Evolutionary conservation across 2,797 vertebrate species (phyloP).

Genomic region (Paratrypauchen microcephalus): DNA sequence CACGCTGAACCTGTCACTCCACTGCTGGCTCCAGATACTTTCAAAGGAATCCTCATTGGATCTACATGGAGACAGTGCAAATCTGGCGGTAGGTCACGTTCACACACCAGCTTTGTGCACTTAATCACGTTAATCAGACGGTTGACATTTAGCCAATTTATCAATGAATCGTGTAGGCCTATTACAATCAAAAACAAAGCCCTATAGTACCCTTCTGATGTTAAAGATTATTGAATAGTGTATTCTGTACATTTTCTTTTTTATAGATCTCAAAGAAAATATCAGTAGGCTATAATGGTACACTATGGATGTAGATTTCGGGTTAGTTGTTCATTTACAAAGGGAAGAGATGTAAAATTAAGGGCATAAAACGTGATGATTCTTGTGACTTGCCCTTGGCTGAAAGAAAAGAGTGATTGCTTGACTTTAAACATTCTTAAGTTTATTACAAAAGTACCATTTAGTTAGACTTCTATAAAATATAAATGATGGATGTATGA

Average conservation of each 20-base stretch:
- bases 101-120: neutral
- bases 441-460: neutral
- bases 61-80: slow-evolving; percentile 70
- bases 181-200: neutral
- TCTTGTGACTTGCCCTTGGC: neutral
- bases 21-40: slow-evolving; percentile 80
- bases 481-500: neutral
- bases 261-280: no score
- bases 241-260: no score
- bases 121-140: no score
- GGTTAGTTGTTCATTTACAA: neutral
- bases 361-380: neutral
- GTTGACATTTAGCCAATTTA: neutral
- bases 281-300: no score
- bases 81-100: slow-evolving; percentile 61
- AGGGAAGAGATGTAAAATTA: neutral
- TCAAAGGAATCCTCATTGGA: slow-evolving; percentile 72
- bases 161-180: no score
- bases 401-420: neutral
- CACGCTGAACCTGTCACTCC: slow-evolving; percentile 68
- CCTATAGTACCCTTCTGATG: neutral
- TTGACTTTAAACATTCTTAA: neutral
- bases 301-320: neutral
- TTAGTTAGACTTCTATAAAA: neutral
- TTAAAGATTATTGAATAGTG: neutral